These are phyloP conservation scores for Coecobrya sp. DNA, from an alignment of 2,888 invertebrate genomes.

Conservation along the genomic window DNA sequence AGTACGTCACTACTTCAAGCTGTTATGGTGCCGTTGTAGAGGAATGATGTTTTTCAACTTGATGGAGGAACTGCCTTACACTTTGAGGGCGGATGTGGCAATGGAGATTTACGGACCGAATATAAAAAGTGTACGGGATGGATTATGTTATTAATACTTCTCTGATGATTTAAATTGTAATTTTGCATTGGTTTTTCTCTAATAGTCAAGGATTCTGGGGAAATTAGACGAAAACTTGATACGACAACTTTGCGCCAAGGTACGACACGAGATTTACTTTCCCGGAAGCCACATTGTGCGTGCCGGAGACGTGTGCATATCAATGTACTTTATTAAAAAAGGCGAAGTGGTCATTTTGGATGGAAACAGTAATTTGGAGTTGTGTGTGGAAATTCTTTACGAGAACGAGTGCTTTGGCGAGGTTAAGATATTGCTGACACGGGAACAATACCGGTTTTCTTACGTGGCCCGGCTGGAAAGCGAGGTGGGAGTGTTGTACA, in stretches of 20 bases:
- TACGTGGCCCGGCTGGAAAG: conserved; percentile 84
- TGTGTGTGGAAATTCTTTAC: conserved; percentile 84
- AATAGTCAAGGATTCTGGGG: conserved; percentile 82
- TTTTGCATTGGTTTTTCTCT: neutral
- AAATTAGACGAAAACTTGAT: conserved; percentile 83
- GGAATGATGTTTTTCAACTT: conserved; percentile 78
- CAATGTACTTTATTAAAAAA: conserved; percentile 85
- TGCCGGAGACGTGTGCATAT: conserved; percentile 83
- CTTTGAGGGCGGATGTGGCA: conserved; percentile 83
- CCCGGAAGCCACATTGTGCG: conserved; percentile 84
- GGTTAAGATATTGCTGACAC: conserved; percentile 83
- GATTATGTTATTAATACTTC: no score
- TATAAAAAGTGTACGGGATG: conserved; percentile 82
- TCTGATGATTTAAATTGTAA: neutral
- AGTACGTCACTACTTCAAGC: conserved; percentile 83
- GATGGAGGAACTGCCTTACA: conserved; percentile 83
- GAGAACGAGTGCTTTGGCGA: conserved; percentile 86
- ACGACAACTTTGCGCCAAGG: conserved; percentile 82
- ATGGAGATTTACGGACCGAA: conserved; percentile 84
- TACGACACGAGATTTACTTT: conserved; percentile 84
- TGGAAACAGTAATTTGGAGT: conserved; percentile 82
- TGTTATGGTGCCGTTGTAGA: conserved; percentile 80
- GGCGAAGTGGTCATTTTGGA: conserved; percentile 85
- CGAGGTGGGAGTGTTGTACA: conserved; percentile 84
- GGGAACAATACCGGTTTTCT: conserved; percentile 84